Base-by-base conservation (phyloP, 2,888 invertebrate genomes). In the Nomada lathburiana region DNA sequence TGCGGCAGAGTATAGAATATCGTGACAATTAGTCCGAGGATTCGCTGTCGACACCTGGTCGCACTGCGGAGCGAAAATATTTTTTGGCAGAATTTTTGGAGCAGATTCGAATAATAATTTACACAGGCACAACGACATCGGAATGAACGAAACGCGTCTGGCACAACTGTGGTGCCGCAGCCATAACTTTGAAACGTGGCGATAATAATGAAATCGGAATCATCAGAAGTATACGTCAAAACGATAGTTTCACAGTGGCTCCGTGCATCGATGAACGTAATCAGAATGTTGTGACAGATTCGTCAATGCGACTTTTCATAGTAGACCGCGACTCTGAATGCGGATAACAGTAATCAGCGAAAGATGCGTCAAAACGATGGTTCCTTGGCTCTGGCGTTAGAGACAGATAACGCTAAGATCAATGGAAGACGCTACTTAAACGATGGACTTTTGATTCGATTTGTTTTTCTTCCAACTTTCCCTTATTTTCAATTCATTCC, bases 341-440 rank as follows among this genome's bases (percentile, higher is more conserved):
- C 47, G 42, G 26, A 74, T 59, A 74, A 74, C 16, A 50, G 5
- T 42, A 52, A 60, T 18, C 36, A 68, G 11, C 13, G 4, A 18
- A 67, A 50, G 11, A 23, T 29, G 13, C 36, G 55, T 47, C 26
- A 57, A 42, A 59, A 29, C n/a, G 18, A 57, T n/a, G n/a, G 23
- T 42, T 44, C 16, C 7, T 23, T 0, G 16, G 36, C 36, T 36
- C 5, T 36, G 36, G 36, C 16, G 10, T 62, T 44, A n/a, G 36
- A 44, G 9, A 20, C 16, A 44, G 62, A 63, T 44, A 44, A 63
- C 67, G 9, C 23, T 57, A 57, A 23, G 57, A 55, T 55, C 23
- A 69, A 69, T 57, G 55, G n/a, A 7, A 57, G 11, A 7, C 18
- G 18, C 44, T 13, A 13, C 16, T 23, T 23, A 65, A 36, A 36